These are phyloP conservation scores for Sinocyclocheilus grahami DNA, from an alignment of 2,113 vertebrate genomes.

Conservation along the genomic window DNA sequence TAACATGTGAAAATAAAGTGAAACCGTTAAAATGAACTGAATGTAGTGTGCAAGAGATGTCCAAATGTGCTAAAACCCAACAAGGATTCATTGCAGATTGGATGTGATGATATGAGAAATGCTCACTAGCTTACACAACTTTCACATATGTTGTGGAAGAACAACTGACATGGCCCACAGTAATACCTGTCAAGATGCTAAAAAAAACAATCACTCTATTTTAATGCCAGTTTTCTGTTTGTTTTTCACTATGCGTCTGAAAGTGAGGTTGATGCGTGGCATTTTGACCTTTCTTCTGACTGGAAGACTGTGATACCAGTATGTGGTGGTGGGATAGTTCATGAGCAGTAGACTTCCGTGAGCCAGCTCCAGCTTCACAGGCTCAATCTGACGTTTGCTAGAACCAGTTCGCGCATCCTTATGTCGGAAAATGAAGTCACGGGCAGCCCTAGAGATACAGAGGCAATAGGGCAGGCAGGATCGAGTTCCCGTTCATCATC, in stretches of 20 bases:
- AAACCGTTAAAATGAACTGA: not conserved
- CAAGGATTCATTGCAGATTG: not conserved
- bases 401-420: constrained; percentile 74
- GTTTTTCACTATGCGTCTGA: constrained; percentile 75
- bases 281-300: constrained; percentile 78
- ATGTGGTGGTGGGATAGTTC: constrained; percentile 88
- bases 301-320: constrained; percentile 94
- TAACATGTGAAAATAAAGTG: not conserved
- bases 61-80: not conserved
- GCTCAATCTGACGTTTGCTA: constrained; percentile 45
- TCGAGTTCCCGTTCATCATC: constrained; percentile 90
- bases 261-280: constrained; percentile 90
- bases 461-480: constrained; percentile 86
- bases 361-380: constrained; percentile 80
- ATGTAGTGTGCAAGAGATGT: not conserved
- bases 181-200: not conserved
- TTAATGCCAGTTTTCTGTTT: constrained; percentile 37
- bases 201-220: not conserved
- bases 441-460: constrained; percentile 85
- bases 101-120: not conserved
- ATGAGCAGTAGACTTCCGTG: constrained; percentile 92
- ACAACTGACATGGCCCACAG: not conserved
- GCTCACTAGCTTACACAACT: not conserved
- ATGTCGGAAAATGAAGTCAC: constrained; percentile 89
- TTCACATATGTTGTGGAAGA: not conserved